Base-by-base conservation (phyloP, 1,140 invertebrate species). In the Chironomus striatipennis region DNA sequence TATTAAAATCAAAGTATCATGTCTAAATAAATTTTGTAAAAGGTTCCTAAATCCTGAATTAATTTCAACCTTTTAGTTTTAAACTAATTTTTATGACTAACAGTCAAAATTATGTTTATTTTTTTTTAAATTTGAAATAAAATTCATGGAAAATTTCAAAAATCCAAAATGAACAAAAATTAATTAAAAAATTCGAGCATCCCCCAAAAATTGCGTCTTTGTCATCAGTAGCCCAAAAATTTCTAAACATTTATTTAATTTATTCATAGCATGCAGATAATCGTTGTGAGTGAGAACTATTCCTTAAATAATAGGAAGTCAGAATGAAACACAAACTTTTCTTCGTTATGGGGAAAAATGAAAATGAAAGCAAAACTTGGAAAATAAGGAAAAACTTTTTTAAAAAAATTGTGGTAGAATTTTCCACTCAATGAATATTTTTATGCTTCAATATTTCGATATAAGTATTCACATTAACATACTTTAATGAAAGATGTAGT, bases 191-290 rank as follows among this genome's bases (percentile, higher is more conserved):
- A n/a, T n/a, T n/a, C n/a, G n/a, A n/a, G n/a, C 24, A 34, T 5
- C 24, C 24, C 5, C 5, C 24, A 34, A 34, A 34, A 34, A 34
- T 34, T 34, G 24, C 24, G 24, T 5, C 5, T 34, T 34, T 2
- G 5, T 5, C 24, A 34, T 34, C 24, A 2, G 5, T 34, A 34
- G 5, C 5, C 2, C 5, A 34, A 34, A 5, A 34, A 34, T 34
- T 34, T 34, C 5, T 5, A 5, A 34, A 34, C 24, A 2, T 34
- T 34, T 34, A 34, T 34, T 57, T 57, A 57, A 57, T 57, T 57
- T 57, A 57, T 57, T 57, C 47, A 57, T 57, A n/a, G 47, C 47
- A 57, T 57, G 47, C 47, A 57, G 47, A 57, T 57, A 57, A 57
- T 57, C 47, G n/a, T 57, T 57, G 24, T 34, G 24, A 34, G 24